A percentile compares a stretch with the other conserved stretches of the same genome.
phyloP scores from a whole-genome alignment of 2,113 vertebrate genomes.

The Oreochromis niloticus region DNA sequence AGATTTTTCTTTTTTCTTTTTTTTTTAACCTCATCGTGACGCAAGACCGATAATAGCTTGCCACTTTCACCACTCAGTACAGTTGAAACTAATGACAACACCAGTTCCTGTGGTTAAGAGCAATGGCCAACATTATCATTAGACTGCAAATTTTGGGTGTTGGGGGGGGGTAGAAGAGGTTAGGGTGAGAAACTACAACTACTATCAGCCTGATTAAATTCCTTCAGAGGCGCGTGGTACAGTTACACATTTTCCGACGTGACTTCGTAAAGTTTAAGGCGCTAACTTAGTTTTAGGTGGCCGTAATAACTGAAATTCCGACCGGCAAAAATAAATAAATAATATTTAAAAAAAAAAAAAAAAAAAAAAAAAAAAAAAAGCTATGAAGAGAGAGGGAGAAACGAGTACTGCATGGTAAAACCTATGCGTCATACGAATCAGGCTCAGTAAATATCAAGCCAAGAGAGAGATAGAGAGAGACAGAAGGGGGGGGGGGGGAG shows the following conservation, averaged over 20 bases:
- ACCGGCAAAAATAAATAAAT: neutral
- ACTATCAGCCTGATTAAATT: neutral
- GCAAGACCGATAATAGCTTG: conserved; percentile 25
- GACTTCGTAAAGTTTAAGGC: conserved; percentile 7
- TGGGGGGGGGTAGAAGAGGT: neutral
- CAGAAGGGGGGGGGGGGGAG: neutral
- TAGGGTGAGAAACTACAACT: neutral
- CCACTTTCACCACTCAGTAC: conserved; percentile 30
- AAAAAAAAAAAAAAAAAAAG: neutral
- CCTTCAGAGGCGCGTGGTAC: neutral
- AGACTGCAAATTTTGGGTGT: neutral
- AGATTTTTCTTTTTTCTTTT: conserved; percentile 8
- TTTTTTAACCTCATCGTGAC: conserved; percentile 39
- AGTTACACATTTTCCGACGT: neutral
- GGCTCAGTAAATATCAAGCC: conserved; percentile 30
- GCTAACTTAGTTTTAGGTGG: neutral
- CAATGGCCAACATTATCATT: neutral
- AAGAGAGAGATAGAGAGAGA: neutral
- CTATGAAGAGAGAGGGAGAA: neutral
- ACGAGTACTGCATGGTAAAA: conserved; percentile 46
- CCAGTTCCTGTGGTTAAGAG: neutral
- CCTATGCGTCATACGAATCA: conserved; percentile 65
- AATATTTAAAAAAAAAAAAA: too few relatives aligned
- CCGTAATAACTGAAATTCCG: neutral
- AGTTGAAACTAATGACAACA: conserved; percentile 15